Base-by-base conservation (phyloP, 2,888 invertebrate species). In the Leucania comma region DNA sequence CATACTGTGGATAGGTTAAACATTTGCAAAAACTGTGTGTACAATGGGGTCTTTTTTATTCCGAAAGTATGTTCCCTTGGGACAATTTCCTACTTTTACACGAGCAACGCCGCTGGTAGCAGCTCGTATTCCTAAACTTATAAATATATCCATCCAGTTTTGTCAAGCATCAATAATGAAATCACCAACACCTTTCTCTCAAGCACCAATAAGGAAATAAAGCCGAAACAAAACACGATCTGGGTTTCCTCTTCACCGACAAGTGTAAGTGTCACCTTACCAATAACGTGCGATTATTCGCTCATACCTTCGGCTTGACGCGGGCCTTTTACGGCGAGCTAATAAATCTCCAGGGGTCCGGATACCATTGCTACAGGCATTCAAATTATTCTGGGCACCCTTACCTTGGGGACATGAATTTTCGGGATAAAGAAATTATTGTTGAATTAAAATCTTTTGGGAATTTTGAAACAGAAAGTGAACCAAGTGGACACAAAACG, bases 361-460 rank as follows among this genome's bases (percentile, higher is more conserved):
- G 80, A 77, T 82, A 75, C 61, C 82, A 76, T 83, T 84, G 73
- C 84, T 83, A 76, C 85, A 84, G 88, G 87, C 88, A 88, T 87
- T 90, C 87, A 88, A 84, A 87, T 83, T 77, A 78, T 75, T 78
- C 61, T 48, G 48, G 61, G 58, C 62, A 60, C 65, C 57, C 2
- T 26, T 17, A 22, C 22, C n/a, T 32, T 48, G 35, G 59, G 48
- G 14, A 10, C 48, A 60, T 29, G 10, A 42, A 58, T 42, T 70
- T 68, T 57, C 22, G 6, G 24, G 50, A 20, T 3, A 1, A 17
- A 50, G 10, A 29, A 57, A 53, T 67, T 0, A 58, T 53, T 73
- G 17, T 42, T 9, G 29, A 32, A 2, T 29, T 38, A 12, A 8
- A 48, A 20, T 48, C 26, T 32, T 56, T 32, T 42, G 42, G 42